Percentiles rank a stretch among this genome's conserved stretches.
Conservation (phyloP, 2,888 invertebrate genomes). For the Mimachlamys varia region DNA sequence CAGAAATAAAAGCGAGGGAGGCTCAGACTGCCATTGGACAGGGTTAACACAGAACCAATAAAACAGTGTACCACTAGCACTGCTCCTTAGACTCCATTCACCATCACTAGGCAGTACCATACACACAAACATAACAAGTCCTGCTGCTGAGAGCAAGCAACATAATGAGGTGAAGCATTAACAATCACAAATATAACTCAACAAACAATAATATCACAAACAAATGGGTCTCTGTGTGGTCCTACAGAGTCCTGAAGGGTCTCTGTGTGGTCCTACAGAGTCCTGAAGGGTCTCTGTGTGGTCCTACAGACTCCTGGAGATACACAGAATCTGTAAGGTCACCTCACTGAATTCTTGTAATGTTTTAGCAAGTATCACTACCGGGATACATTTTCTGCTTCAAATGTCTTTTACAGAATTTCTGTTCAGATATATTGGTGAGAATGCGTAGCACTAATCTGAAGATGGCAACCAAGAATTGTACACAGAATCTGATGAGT, state of each 20-base stretch:
- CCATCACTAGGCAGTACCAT: background rate
- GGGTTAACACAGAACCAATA: background rate
- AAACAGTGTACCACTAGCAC: background rate
- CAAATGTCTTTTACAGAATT: background rate
- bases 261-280: background rate
- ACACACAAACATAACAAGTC: background rate
- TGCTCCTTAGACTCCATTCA: background rate
- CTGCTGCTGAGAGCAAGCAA: background rate
- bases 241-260: background rate
- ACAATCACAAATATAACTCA: background rate
- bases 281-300: background rate
- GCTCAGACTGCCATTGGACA: background rate
- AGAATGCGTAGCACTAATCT: background rate
- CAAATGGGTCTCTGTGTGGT: background rate
- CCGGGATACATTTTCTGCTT: background rate
- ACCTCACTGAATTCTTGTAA: background rate
- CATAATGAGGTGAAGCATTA: background rate
- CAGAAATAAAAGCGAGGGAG: too few species aligned
- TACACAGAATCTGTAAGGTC: background rate
- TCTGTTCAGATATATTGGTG: background rate
- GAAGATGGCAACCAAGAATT: background rate
- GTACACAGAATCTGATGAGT: background rate
- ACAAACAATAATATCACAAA: slow-evolving; percentile 27
- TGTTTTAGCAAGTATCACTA: background rate
- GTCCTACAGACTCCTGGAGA: background rate